A percentile compares a stretch with the other conserved stretches of the same genome.
phyloP scores from a whole-genome alignment of 1,140 invertebrate species.

The Chrysopa pallens region DNA sequence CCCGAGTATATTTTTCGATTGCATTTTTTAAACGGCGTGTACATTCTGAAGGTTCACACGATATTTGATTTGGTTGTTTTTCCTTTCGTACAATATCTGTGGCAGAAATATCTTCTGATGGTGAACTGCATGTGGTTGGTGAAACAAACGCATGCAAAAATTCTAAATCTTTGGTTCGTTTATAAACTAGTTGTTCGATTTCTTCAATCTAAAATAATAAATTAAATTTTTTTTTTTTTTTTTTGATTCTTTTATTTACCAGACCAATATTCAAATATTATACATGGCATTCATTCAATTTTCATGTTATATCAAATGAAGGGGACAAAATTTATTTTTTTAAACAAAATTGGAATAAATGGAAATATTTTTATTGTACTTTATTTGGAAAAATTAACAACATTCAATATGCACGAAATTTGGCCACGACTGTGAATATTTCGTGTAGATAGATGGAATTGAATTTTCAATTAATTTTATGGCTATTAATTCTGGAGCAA shows the following conservation, averaged over 20 bases:
- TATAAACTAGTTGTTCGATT: slow-evolving; percentile 37
- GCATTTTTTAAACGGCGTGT: slow-evolving; percentile 44
- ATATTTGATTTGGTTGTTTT: slow-evolving; percentile 1
- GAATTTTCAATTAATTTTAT: no score
- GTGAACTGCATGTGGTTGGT: slow-evolving; percentile 40
- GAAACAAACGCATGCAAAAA: slow-evolving; percentile 38
- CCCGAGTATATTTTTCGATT: slow-evolving; percentile 40
- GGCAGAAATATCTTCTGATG: slow-evolving; percentile 60
- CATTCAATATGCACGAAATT: no score
- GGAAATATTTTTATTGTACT: no score
- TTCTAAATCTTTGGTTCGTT: slow-evolving; percentile 49
- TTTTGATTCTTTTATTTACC: no score
- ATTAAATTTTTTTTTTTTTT: not conserved
- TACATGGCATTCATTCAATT: not conserved
- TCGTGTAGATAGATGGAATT: no score
- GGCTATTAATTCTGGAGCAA: no score
- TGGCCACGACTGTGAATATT: no score
- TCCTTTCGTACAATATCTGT: slow-evolving; percentile 32
- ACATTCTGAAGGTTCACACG: slow-evolving; percentile 25
- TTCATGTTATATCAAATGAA: no score
- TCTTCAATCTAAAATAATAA: slow-evolving; percentile 28
- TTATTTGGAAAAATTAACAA: no score
- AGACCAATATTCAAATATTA: no score
- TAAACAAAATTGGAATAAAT: no score
- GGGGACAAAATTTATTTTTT: no score